Evolutionary conservation across 1,140 invertebrate species (phyloP).

Genomic region (Harpegnathos saltator): DNA sequence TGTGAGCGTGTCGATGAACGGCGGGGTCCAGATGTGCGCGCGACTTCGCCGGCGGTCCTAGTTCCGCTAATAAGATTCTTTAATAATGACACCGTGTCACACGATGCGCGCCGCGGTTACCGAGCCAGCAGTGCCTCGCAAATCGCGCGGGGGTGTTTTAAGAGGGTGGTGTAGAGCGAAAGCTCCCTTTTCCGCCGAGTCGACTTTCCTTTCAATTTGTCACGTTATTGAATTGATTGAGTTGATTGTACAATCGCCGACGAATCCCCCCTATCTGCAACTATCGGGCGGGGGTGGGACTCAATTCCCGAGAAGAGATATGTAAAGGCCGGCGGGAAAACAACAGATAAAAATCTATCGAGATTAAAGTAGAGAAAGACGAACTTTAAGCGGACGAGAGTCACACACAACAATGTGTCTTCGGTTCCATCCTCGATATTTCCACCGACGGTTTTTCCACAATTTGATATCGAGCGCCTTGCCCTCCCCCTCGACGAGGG

Average conservation of each 20-base stretch:
- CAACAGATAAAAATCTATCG: conserved; percentile 32
- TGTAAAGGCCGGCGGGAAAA: not conserved
- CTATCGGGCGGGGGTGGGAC: not conserved
- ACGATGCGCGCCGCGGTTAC: not conserved
- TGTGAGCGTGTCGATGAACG: conserved; percentile 39
- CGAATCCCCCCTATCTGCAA: not conserved
- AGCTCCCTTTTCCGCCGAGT: too few species aligned
- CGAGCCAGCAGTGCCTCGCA: not conserved
- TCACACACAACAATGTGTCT: conserved; percentile 51
- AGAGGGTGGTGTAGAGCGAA: not conserved
- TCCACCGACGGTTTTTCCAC: conserved; percentile 69
- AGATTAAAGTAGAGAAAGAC: conserved; percentile 39
- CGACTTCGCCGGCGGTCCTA: conserved; percentile 24
- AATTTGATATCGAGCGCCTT: conserved; percentile 72
- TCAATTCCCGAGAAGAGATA: not conserved
- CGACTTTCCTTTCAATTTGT: too few species aligned
- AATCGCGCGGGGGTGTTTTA: not conserved
- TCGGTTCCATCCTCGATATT: conserved; percentile 62
- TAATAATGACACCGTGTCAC: conserved; percentile 11
- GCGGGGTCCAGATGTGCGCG: conserved; percentile 25
- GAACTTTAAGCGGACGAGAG: conserved; percentile 5
- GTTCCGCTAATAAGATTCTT: conserved; percentile 24
- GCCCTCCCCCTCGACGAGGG: conserved; percentile 43
- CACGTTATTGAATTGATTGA: not conserved
- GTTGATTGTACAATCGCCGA: not conserved